A percentile compares a stretch with the other conserved stretches of the same genome.
Conservation (phyloP, 2,113 vertebrate species). For the Terrapene triunguis region DNA sequence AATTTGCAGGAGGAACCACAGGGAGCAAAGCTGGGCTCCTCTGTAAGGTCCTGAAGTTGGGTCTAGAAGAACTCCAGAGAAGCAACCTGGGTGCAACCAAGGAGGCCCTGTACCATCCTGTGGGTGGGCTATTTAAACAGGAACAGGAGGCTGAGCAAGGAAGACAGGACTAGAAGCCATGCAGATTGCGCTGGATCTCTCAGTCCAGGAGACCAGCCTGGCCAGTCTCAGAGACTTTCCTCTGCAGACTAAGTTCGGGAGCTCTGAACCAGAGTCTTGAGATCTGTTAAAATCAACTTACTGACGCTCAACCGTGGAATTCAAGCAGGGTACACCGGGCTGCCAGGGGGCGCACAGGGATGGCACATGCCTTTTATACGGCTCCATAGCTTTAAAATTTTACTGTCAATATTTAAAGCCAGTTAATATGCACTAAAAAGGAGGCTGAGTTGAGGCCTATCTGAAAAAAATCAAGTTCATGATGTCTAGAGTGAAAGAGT, state of each 20-base stretch:
- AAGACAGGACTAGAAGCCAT: neutral
- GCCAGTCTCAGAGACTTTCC: neutral
- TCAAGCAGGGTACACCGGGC: neutral
- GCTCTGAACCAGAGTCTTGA: neutral
- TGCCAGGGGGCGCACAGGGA: too few species aligned
- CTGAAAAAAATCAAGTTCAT: neutral
- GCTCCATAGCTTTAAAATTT: rapidly evolving
- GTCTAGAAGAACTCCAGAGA: neutral
- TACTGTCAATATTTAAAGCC: neutral
- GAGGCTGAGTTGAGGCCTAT: neutral
- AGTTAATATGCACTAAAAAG: rapidly evolving
- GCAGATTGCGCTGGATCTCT: neutral
- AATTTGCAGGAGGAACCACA: neutral
- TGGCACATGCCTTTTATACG: too few species aligned
- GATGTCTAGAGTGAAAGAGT: neutral
- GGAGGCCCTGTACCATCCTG: neutral
- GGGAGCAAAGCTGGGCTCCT: neutral
- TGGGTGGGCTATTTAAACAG: neutral
- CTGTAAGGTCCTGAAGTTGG: neutral
- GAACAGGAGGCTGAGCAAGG: neutral
- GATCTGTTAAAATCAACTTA: neutral
- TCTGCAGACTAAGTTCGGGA: neutral
- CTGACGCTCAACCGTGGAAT: neutral
- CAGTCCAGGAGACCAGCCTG: neutral
- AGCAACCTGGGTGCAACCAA: neutral